Evolutionary conservation across 1,140 invertebrate species (phyloP), one percentile per base, ranked within the genome.

Genomic region (Ericerus pela): DNA sequence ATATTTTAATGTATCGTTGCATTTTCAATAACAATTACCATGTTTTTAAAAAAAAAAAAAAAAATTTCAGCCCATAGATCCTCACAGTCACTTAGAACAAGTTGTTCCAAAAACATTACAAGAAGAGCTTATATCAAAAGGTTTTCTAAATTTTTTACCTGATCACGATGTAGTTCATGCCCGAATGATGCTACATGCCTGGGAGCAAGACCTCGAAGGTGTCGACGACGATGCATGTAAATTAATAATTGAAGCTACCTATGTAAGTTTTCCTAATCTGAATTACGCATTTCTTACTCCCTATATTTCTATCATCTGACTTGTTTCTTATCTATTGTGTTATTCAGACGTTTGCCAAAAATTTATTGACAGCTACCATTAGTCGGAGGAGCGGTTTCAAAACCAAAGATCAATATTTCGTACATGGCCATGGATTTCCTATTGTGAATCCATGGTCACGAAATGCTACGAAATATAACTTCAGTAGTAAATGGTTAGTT

Each of bases 131-230:
- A 70, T 70, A 59, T 69, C 75, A 33, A 79, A 77, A 4, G 77
- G 76, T 54, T 73, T 73, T 2, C 77, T 79, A 70, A 56, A 47
- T 47, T 78, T 82, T 55, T 64, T 89, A 31, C 85, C 85, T 4
- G 85, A 88, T 67, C 74, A 79, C 38, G 81, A 82, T 1, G 76
- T 87, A 60, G 78, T 88, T 1, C 74, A 85, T 55, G 85, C 85
- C 0, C 73, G 86, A 57, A 76, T 89, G 58, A 75, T 88, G 70
- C 73, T 89, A 4, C 80, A 81, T 37, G 83, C 85, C 18, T 89
- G 85, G 85, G 86, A 89, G 62, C 75, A 78, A 38, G 85, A 84
- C 5, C 73, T 90, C 28, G 80, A 85, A 58, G 82, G 80, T 26
- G 84, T 84, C 29, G 80, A 85, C 59, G 82, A 86, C 63, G 78